Conservation (phyloP, 2,797 vertebrate genomes). For the Tragopan temminckii region DNA sequence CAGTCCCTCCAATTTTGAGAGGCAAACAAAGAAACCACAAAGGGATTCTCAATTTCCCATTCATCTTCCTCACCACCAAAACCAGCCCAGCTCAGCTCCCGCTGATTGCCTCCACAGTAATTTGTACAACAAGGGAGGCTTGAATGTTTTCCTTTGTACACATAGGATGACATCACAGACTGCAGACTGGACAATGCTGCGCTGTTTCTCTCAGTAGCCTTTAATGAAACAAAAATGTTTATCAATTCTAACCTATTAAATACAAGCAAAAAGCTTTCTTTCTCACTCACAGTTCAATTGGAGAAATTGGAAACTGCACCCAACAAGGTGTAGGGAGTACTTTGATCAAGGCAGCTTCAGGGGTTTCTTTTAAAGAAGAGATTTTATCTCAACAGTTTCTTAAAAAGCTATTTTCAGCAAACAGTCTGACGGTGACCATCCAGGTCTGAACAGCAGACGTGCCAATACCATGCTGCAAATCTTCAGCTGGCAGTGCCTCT, state of each 20-base stretch:
- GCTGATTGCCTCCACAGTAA: background rate
- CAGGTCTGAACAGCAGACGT: background rate
- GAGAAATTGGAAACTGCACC: background rate
- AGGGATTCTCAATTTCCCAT: constrained; percentile 16
- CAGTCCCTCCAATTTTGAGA: background rate
- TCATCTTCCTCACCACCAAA: background rate
- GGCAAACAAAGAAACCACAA: constrained; percentile 5
- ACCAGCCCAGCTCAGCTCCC: background rate
- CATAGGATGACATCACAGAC: background rate
- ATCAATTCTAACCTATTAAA: background rate
- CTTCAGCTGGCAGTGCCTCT: background rate
- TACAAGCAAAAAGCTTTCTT: background rate
- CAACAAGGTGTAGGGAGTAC: background rate
- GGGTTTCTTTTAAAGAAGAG: background rate
- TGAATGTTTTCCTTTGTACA: background rate
- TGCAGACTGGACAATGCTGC: background rate
- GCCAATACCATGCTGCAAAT: background rate
- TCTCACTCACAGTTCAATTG: background rate
- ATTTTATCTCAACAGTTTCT: background rate
- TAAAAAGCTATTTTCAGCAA: background rate
- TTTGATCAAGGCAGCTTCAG: background rate
- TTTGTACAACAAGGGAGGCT: background rate
- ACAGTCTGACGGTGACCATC: background rate
- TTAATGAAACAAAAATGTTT: background rate
- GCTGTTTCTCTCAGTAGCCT: background rate